Percentiles rank a stretch among this genome's conserved stretches.
phyloP scores from a whole-genome alignment of 2,113 vertebrate species.

The Willisornis vidua region DNA sequence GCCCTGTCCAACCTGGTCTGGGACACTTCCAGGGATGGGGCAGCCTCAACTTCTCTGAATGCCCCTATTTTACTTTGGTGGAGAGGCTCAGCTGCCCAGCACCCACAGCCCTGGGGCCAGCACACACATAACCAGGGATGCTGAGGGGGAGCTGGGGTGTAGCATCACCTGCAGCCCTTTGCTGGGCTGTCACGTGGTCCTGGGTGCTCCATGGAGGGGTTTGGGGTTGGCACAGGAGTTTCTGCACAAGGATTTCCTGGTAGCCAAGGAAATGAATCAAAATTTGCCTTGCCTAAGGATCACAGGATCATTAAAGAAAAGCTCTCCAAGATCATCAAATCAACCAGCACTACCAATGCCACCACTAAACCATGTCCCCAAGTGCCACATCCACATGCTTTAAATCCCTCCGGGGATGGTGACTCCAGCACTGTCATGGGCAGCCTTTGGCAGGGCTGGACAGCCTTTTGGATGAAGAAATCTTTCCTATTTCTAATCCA shows the following conservation, averaged over 20 bases:
- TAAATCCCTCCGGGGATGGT: not conserved
- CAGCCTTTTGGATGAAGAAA: not conserved
- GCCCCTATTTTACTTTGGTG: not conserved
- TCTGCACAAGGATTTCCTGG: rapidly evolving
- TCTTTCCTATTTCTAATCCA: not conserved
- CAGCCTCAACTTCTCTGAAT: not conserved
- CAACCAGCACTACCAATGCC: not conserved
- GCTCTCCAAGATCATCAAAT: not conserved
- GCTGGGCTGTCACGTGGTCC: rapidly evolving
- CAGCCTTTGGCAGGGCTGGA: not conserved
- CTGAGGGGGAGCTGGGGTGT: not conserved
- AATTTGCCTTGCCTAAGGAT: rapidly evolving
- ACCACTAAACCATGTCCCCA: not conserved
- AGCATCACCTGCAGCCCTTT: not conserved
- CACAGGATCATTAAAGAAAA: not conserved
- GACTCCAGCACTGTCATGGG: not conserved
- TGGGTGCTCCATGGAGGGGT: not conserved
- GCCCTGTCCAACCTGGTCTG: not conserved
- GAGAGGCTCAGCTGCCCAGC: not conserved
- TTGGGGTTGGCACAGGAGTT: not conserved
- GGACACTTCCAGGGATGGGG: not conserved
- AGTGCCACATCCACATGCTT: not conserved
- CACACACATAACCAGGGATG: rapidly evolving
- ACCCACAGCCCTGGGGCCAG: not conserved
- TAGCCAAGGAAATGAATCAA: not conserved